Evolutionary conservation across 2,113 vertebrate species (phyloP).

Genomic region (Python bivittatus): DNA sequence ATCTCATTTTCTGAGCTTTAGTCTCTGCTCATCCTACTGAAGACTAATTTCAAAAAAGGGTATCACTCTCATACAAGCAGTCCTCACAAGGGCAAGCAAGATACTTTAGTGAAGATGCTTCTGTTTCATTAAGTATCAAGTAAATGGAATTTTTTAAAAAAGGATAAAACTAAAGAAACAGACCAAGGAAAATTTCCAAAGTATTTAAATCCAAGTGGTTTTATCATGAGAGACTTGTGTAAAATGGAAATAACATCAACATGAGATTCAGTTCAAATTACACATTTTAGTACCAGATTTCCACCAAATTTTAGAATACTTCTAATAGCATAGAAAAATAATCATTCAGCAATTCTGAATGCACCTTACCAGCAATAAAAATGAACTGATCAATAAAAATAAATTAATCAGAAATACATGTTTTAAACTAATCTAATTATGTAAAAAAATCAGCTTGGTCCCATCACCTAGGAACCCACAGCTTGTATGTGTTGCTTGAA

Average conservation of each 20-base stretch:
- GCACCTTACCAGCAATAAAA: neutral
- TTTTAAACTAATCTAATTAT: neutral
- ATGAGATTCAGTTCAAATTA: neutral
- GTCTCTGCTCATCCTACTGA: neutral
- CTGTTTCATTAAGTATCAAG: neutral
- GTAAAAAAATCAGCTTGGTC: neutral
- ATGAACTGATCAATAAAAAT: neutral
- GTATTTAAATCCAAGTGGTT: neutral
- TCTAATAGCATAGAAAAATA: neutral
- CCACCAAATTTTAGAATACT: neutral
- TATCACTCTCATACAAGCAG: neutral
- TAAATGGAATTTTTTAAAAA: neutral
- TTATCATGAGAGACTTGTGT: neutral
- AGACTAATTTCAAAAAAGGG: neutral
- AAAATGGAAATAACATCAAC: neutral
- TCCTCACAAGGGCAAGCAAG: neutral
- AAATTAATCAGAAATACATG: neutral
- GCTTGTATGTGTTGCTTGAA: neutral
- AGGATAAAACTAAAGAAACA: neutral
- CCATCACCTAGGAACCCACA: neutral
- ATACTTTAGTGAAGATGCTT: neutral
- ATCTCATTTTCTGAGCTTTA: neutral
- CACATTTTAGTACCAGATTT: neutral
- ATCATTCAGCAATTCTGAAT: neutral
- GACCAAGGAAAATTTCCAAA: neutral